Conservation (phyloP, 2,797 vertebrate genomes). For the Serranus cabrilla region DNA sequence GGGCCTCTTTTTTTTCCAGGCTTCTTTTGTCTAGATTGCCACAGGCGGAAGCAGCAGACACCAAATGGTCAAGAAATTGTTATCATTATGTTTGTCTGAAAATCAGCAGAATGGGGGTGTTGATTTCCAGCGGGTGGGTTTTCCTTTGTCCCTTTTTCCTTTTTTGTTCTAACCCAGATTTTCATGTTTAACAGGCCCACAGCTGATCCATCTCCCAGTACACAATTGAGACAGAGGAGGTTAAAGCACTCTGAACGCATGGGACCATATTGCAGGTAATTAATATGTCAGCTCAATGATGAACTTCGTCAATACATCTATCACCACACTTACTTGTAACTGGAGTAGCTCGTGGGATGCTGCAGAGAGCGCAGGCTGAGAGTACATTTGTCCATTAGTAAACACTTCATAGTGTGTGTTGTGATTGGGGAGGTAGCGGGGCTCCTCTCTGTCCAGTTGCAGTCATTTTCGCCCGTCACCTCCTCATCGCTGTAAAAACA, state of each 20-base stretch:
- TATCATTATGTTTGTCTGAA: slow-evolving; percentile 86
- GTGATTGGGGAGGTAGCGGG: slow-evolving; percentile 76
- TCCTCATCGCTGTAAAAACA: slow-evolving; percentile 85
- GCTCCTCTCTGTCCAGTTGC: slow-evolving; percentile 78
- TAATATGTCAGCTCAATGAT: slow-evolving; percentile 77
- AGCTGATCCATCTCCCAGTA: slow-evolving; percentile 65
- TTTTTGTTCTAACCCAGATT: slow-evolving; percentile 77
- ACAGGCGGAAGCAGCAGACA: slow-evolving; percentile 85
- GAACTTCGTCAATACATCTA: slow-evolving; percentile 76
- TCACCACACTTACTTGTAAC: slow-evolving; percentile 69
- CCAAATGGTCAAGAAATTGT: slow-evolving; percentile 87
- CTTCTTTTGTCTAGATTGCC: slow-evolving; percentile 85
- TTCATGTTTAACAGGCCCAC: slow-evolving; percentile 71
- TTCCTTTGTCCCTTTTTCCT: slow-evolving; percentile 60
- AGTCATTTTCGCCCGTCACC: slow-evolving; percentile 82
- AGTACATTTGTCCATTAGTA: slow-evolving; percentile 83
- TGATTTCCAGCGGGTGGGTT: slow-evolving; percentile 75
- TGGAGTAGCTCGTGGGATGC: slow-evolving; percentile 73
- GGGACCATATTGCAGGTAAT: slow-evolving; percentile 76
- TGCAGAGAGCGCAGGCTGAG: slow-evolving; percentile 62
- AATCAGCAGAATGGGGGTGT: slow-evolving; percentile 78
- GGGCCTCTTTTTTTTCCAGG: slow-evolving; percentile 69
- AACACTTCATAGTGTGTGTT: slow-evolving; percentile 82
- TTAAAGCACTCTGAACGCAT: slow-evolving; percentile 71
- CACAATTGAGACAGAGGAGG: slow-evolving; percentile 66